Base-by-base conservation (phyloP, 1,140 invertebrate species). In the Aphelinus atriplicis region DNA sequence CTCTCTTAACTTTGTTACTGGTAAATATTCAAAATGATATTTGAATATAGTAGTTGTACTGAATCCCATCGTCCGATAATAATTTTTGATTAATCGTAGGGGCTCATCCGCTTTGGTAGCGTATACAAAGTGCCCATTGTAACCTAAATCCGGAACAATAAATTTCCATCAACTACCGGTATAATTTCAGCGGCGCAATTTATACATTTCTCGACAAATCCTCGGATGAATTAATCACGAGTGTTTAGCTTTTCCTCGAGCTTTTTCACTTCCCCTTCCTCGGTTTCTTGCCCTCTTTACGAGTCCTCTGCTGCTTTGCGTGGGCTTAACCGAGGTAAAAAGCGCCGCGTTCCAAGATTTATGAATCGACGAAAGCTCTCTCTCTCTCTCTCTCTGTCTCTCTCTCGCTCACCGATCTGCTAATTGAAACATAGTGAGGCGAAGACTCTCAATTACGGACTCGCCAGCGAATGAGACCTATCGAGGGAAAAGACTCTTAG, bases 321-420 rank as follows among this genome's bases (percentile, higher is more conserved):
- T 53, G 53, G 42, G 58, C 60, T 26, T 26, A 70, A 48, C n/a
- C 65, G 65, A 48, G 61, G 48, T 9, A 61, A 73, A 68, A 65
- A 78, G 55, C 73, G 72, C 63, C 62, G 58, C 72, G 43, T 67
- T 53, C 67, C 70, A 75, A 78, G 75, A 79, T 79, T 81, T 79
- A 81, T 76, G 75, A 72, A 64, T 48, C 61, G 57, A 55, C 70
- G n/a, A 64, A 58, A 3, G 26, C 10, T 47, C 10, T 67, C 65
- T 67, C 45, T 57, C 45, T 58, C 55, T 56, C 10, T 68, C 46
- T 47, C 1, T 47, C 55, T n/a, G 43, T 48, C 46, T 48, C 45
- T n/a, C 58, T 43, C n/a, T 43, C 3, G 26, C 58, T 43, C n/a
- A 26, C 47, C 62, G 61, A 67, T 73, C 57, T 47, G 55, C 71